These are phyloP conservation scores for Hypotaenidia okinawae DNA, from an alignment of 2,797 vertebrate genomes.

Conservation along the genomic window DNA sequence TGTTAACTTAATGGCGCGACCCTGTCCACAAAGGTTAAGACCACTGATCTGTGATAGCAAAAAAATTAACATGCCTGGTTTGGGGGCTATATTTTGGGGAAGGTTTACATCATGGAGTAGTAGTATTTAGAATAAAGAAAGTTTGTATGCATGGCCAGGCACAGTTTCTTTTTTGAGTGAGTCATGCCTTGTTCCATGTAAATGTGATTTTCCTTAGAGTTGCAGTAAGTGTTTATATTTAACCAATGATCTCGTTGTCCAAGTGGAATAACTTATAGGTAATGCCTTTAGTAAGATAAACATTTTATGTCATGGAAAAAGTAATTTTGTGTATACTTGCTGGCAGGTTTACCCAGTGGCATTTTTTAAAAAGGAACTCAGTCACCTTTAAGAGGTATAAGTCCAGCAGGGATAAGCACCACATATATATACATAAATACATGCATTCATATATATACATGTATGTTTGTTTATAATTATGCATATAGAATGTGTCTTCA, in stretches of 20 bases:
- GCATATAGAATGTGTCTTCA: neutral
- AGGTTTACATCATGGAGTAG: neutral
- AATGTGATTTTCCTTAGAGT: neutral
- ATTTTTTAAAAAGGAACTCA: neutral
- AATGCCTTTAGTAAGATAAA: neutral
- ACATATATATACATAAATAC: neutral
- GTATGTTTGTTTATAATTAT: neutral
- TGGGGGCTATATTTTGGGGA: neutral
- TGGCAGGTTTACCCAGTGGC: neutral
- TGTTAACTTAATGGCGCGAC: neutral
- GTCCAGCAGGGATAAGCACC: neutral
- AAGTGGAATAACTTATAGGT: neutral
- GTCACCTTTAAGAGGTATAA: neutral
- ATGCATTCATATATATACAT: neutral
- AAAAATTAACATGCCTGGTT: neutral
- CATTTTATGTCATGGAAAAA: neutral
- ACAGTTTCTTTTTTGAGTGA: slow-evolving; percentile 19
- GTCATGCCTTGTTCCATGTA: neutral
- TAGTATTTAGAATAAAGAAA: neutral
- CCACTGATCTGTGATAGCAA: neutral
- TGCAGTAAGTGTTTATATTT: neutral
- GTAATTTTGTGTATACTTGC: neutral
- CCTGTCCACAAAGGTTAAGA: neutral
- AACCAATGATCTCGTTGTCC: neutral
- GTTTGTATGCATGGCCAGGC: slow-evolving; percentile 40